Conservation (phyloP, 2,888 invertebrate species). For the Pyrrhosoma nymphula region DNA sequence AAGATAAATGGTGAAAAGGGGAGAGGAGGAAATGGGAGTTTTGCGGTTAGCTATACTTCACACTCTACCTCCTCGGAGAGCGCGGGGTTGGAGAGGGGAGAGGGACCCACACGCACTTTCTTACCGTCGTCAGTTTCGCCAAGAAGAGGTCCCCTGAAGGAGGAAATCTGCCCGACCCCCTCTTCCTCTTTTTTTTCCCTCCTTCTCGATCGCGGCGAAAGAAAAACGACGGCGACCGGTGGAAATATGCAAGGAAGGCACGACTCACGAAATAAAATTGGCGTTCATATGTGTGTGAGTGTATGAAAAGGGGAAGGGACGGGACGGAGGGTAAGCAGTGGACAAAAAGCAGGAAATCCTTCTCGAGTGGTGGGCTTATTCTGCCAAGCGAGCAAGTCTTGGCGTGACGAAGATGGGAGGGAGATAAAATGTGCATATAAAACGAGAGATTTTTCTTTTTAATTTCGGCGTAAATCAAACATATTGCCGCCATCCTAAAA, state of each 20-base stretch:
- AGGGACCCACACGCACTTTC: neutral
- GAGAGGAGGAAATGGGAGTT: slow-evolving; percentile 40
- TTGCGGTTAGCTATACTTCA: slow-evolving; percentile 49
- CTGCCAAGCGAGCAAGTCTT: slow-evolving; percentile 2
- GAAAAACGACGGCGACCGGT: neutral
- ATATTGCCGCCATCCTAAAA: neutral
- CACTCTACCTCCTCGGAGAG: neutral
- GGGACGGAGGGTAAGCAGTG: neutral
- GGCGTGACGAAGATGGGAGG: slow-evolving; percentile 7
- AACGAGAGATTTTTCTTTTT: neutral
- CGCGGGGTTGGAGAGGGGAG: too few relatives aligned
- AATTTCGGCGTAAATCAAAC: neutral
- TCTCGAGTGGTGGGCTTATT: neutral
- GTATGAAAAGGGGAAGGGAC: neutral
- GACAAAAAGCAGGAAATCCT: neutral
- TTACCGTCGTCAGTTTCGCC: neutral
- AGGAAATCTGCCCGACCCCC: neutral
- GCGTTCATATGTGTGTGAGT: neutral
- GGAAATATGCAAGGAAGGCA: neutral
- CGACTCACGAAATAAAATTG: neutral
- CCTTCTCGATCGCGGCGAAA: neutral
- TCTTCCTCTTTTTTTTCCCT: neutral
- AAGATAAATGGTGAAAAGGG: slow-evolving; percentile 16
- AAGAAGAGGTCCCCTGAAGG: neutral
- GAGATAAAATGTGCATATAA: neutral